Evolutionary conservation across 2,888 invertebrate species (phyloP).

Genomic region (Apodemia zela): DNA sequence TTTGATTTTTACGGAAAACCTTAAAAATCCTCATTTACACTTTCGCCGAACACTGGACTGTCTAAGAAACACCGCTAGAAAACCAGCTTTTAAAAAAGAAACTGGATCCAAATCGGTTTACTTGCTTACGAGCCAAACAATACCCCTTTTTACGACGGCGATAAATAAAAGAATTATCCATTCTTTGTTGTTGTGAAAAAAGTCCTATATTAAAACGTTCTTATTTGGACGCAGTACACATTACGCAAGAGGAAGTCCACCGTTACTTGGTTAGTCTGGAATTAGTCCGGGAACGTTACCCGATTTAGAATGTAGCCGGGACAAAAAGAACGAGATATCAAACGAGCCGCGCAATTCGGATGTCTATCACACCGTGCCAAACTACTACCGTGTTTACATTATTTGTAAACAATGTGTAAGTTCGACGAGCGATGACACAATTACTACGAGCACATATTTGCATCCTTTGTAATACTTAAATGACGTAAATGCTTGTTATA

Average conservation of each 20-base stretch:
- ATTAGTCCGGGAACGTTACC: conserved; percentile 63
- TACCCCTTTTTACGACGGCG: too few relatives aligned
- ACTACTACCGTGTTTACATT: background rate
- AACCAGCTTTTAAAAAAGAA: too few relatives aligned
- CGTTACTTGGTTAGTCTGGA: conserved; percentile 45
- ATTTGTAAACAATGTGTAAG: background rate
- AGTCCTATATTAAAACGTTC: background rate
- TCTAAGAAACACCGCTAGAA: too few relatives aligned
- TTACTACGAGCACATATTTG: background rate
- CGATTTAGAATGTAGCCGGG: conserved; percentile 68
- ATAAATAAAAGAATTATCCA: background rate
- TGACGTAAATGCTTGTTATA: background rate
- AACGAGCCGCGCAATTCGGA: conserved; percentile 25
- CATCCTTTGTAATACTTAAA: background rate
- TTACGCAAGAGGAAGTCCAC: conserved; percentile 64
- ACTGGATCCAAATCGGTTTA: too few relatives aligned
- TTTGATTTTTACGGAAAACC: too few relatives aligned
- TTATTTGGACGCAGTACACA: conserved; percentile 17
- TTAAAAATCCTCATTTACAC: too few relatives aligned
- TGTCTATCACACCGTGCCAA: conserved; percentile 24
- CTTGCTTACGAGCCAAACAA: too few relatives aligned
- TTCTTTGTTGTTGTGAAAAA: background rate
- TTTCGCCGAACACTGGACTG: too few relatives aligned
- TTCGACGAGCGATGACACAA: background rate
- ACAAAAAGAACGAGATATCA: conserved; percentile 57